Base-by-base conservation (phyloP, 2,888 invertebrate genomes). In the Chesias legatella region DNA sequence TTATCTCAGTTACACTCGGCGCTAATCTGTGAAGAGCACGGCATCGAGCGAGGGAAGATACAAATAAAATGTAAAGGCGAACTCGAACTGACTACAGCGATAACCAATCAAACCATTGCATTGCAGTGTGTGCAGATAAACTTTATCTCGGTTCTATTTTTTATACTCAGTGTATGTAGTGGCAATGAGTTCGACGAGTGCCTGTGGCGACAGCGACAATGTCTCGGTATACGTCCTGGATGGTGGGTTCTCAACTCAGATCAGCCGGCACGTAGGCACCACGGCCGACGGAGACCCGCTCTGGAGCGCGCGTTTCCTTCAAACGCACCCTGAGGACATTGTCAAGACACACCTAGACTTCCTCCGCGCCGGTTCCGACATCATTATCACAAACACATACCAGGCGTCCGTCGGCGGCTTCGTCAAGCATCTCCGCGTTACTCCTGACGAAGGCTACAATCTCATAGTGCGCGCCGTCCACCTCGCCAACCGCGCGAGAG, bases 301-400 rank as follows among this genome's bases (percentile, higher is more conserved):
- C 27, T 98, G 97, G 97, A 95, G 94, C 59, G 93, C 96, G 6
- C 90, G 94, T 35, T 94, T 95, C 62, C 89, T 97, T 43, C 90
- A 92, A 29, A 94, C 94, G 0, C 89, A 95, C 70, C 94, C 94
- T 0, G 90, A 93, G 8, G 94, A 94, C 7, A 91, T 97, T 24
- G 85, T 92, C 33, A 89, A 90, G 44, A 93, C 94, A 0, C 97
- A 97, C 76, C 81, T 94, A 58, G 95, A 94, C 67, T 96, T 94
- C 70, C 75, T 95, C 10, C 89, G 92, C 70, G 93, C 95, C 57
- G 98, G 98, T n/a, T 93, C 97, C 10, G 94, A 97, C 60, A 82
- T 97, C 7, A 93, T 98, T 50, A 90, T 92, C 61, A 97, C 97
- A 0, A 94, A 94, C 63, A 95, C 96, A 2, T 98, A 98, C 73